Percentiles rank a stretch among this genome's conserved stretches.
Conservation (phyloP, 2,888 invertebrate species). For the Pterostichus madidus region DNA sequence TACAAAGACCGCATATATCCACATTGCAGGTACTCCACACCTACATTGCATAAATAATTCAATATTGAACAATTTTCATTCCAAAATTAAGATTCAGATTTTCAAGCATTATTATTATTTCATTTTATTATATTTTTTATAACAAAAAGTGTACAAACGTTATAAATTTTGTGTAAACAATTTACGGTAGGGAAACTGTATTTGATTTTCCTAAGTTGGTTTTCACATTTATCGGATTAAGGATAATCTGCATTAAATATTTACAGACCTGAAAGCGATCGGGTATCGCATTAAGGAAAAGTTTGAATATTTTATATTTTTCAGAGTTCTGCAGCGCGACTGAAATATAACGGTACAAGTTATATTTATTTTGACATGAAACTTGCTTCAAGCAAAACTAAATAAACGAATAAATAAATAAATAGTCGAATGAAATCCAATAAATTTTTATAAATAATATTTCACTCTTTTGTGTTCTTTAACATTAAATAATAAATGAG, state of each 20-base stretch:
- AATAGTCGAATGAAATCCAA: too few relatives aligned
- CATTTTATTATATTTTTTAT: too few relatives aligned
- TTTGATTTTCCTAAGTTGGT: conserved; percentile 7
- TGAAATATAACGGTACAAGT: not conserved
- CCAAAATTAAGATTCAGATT: too few relatives aligned
- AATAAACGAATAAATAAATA: too few relatives aligned
- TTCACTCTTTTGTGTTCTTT: too few relatives aligned
- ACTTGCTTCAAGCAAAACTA: too few relatives aligned
- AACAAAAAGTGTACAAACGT: too few relatives aligned
- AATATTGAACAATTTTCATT: too few relatives aligned
- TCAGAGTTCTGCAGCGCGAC: not conserved
- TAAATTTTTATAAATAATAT: too few relatives aligned
- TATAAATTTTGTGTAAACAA: not conserved
- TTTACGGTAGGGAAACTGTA: not conserved
- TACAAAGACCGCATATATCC: conserved; percentile 73
- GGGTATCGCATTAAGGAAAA: conserved; percentile 1
- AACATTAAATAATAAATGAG: too few relatives aligned
- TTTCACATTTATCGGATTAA: conserved; percentile 34
- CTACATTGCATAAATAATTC: not conserved
- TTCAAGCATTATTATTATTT: too few relatives aligned
- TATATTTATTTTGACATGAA: too few relatives aligned
- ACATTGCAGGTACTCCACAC: conserved; percentile 72
- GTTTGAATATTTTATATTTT: conserved; percentile 34
- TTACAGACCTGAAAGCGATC: conserved; percentile 11
- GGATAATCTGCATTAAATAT: conserved; percentile 8